Conservation (phyloP, 1,140 invertebrate species). For the Orius insidiosus region DNA sequence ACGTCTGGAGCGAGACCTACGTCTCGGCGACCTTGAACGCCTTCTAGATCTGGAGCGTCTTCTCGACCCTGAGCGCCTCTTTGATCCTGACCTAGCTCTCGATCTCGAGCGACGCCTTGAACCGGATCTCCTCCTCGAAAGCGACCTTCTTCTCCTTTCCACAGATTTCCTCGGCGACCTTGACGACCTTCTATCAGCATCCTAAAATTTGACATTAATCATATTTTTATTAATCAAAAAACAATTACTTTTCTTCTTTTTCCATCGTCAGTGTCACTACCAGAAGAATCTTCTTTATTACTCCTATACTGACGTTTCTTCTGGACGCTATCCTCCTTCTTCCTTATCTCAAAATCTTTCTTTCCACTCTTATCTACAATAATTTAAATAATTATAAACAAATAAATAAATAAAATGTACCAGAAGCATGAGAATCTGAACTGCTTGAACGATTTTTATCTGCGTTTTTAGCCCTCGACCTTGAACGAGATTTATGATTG, state of each 20-base stretch:
- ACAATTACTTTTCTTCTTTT: slow-evolving; percentile 16
- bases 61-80: slow-evolving; percentile 29
- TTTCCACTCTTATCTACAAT: slow-evolving; percentile 29
- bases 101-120: slow-evolving; percentile 24
- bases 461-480: slow-evolving; percentile 19
- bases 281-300: slow-evolving; percentile 63
- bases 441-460: slow-evolving; percentile 25
- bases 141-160: not conserved
- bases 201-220: not conserved
- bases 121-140: slow-evolving; percentile 11
- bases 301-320: slow-evolving; percentile 67
- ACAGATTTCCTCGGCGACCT: not conserved
- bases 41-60: slow-evolving; percentile 29
- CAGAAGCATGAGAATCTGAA: slow-evolving; percentile 22
- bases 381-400: slow-evolving; percentile 5
- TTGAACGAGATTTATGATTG: slow-evolving; percentile 17
- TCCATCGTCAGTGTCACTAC: slow-evolving; percentile 30
- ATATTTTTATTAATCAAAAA: slow-evolving; percentile 10
- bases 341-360: slow-evolving; percentile 49
- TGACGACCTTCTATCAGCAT: slow-evolving; percentile 5
- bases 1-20: slow-evolving; percentile 12
- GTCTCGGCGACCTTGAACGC: slow-evolving; percentile 24
- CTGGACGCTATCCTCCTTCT: slow-evolving; percentile 60
- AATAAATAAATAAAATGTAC: not conserved
- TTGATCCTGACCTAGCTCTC: slow-evolving; percentile 26